Evolutionary conservation across 2,113 vertebrate genomes (phyloP).

Genomic region (Chaetura pelagica): DNA sequence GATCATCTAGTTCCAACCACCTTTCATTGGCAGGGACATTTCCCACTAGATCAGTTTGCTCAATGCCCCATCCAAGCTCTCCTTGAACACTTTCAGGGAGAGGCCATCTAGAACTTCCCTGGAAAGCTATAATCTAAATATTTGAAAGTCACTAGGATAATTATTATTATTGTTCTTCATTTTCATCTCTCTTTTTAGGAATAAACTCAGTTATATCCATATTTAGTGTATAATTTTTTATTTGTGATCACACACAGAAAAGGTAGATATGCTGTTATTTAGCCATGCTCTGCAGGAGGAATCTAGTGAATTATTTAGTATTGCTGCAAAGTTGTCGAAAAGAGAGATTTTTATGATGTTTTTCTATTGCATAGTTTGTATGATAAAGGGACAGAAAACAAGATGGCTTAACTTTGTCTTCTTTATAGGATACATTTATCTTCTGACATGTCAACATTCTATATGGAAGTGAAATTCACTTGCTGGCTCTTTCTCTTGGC

Average conservation of each 20-base stretch:
- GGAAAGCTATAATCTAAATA: neutral
- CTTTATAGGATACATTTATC: neutral
- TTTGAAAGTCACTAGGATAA: neutral
- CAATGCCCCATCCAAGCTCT: no score
- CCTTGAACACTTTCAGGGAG: no score
- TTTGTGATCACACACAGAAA: neutral
- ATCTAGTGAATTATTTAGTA: conserved; percentile 30
- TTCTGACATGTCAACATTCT: neutral
- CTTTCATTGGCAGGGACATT: no score
- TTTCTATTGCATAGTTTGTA: conserved; percentile 9
- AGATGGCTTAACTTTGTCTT: conserved; percentile 16
- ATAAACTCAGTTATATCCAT: neutral
- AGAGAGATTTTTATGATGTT: neutral
- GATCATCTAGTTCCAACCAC: no score
- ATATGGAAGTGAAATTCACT: conserved; percentile 16
- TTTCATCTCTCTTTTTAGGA: neutral
- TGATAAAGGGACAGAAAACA: conserved; percentile 11
- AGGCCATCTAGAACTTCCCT: no score
- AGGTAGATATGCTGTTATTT: neutral
- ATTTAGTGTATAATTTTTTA: neutral
- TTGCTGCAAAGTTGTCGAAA: neutral
- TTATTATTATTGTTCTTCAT: neutral
- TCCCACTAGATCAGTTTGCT: no score
- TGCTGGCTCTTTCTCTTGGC: neutral
- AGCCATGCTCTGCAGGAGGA: neutral